phyloP scores from a whole-genome alignment of 2,888 invertebrate genomes.

The Nephrotoma appendiculata region DNA sequence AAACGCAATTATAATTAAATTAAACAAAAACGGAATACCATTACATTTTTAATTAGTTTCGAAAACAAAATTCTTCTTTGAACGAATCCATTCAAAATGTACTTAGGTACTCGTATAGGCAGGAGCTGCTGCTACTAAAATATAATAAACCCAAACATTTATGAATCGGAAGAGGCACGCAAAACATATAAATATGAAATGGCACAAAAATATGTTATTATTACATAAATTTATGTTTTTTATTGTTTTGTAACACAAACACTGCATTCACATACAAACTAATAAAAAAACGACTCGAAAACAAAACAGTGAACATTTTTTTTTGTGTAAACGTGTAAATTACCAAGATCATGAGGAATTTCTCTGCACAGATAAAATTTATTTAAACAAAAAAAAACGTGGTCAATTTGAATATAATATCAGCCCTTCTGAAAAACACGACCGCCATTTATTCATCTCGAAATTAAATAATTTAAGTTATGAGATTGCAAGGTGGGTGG shows the following conservation, averaged over 20 bases:
- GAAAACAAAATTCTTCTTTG: neutral
- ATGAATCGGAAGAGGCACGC: neutral
- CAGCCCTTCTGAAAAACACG: neutral
- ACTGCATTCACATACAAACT: neutral
- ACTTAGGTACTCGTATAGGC: neutral
- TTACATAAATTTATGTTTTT: neutral
- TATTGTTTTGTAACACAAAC: neutral
- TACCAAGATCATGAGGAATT: neutral
- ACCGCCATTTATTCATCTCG: neutral
- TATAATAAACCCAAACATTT: neutral
- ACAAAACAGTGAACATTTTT: neutral
- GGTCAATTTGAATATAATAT: neutral
- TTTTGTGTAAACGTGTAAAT: neutral
- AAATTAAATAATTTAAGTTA: neutral
- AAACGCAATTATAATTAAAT: neutral
- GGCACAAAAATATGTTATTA: neutral
- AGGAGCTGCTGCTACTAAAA: neutral
- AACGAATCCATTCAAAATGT: neutral
- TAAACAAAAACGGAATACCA: neutral
- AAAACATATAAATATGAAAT: neutral
- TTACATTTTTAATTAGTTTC: neutral
- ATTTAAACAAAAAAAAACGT: neutral
- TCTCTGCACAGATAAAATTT: neutral
- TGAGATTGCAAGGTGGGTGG: too few species aligned
- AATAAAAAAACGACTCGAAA: neutral